Evolutionary conservation across 2,113 vertebrate species (phyloP), one percentile per base, ranked within the genome.

Genomic region (Zootoca vivipara): DNA sequence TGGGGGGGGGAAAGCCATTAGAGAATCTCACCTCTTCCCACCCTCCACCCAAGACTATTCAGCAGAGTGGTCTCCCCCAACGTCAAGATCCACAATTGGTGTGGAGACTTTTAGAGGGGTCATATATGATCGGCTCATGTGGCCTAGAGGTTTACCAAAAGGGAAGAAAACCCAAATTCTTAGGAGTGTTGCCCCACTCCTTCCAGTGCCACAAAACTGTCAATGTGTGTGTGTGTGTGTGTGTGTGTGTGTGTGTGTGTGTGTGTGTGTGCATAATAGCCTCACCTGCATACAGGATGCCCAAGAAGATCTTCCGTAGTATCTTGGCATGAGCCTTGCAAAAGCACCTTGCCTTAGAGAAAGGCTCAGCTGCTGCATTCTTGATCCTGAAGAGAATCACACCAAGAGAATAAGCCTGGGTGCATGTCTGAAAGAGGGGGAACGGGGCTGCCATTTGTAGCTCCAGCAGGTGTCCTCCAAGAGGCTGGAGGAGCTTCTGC

Each of bases 221-320:
- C 28, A 22, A n/a, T 18, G 10, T 83, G 30, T 20, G 83, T 38
- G 33, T 26, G 4, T 38, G 38, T 38, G 33, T 26, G 4, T 38
- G 38, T 38, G 33, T 26, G 4, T 38, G 38, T 18, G 10, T 83
- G 30, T 20, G 83, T 18, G 10, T 83, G 30, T 20, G 83, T 18
- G 10, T 83, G 30, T 20, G 83, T 38, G 33, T 26, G 4, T 38
- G 38, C 82, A 30, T 87, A 24, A 1, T 8, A 46, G 84, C 56
- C 96, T 96, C 90, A 97, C 97, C 97, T 64, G 93, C 86, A 81
- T 91, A 95, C 35, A 97, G 91, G 62, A 97, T 72, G 26, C 92
- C 94, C 33, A 62, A 83, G 87, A 67, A 0, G 1, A 96, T 75
- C 78, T 80, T 90, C 18, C 15, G 90, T 1, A 96, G 62, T 56